Evolutionary conservation across 2,113 vertebrate species (phyloP), one percentile per base, ranked within the genome.

Genomic region (Connochaetes taurinus): DNA sequence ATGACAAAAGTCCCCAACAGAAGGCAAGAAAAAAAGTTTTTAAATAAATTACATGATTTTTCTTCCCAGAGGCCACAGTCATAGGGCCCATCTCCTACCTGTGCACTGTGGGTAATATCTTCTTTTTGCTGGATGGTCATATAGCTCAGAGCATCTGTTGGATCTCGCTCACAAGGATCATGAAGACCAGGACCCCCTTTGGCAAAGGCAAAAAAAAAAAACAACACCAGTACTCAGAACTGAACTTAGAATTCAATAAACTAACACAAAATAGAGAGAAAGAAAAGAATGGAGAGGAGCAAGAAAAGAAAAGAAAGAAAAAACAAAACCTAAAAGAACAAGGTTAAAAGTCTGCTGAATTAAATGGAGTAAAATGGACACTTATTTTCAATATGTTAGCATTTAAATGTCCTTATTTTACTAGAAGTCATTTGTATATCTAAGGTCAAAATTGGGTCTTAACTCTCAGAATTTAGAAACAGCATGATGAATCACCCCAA

Each of bases 131-230:
- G 99, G 84, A 99, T 98, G 29, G 99, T 99, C 99, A 99, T 99
- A 60, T 99, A 98, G 50, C 99, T 99, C 97, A 99, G 97, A 95
- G 99, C 99, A 98, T 99, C 99, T 57, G 99, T 99, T 58, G 99
- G 99, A 98, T 99, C 99, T 98, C 99, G 99, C 97, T 99, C 99
- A 98, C 99, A 99, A 47, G 99, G 99, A 98, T 99, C 99, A 76
- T 99, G 99, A 97, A 99, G 98, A 90, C 99, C 99, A 40, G 99
- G 99, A 97, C 99, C 99, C 96, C 99, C 99, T 99, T 97, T 84
- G 93, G 96, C 82, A 97, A 92, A 98, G 36, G 57, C 58, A 71
- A 97, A 96, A 76, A 88, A 76, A 88, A 94, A 60, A 62, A 94
- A 94, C 94, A 89, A 80, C 74, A 95, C 19, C 97, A 84, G 36